Conservation (phyloP, 2,888 invertebrate species). For the Athripsodes cinereus region DNA sequence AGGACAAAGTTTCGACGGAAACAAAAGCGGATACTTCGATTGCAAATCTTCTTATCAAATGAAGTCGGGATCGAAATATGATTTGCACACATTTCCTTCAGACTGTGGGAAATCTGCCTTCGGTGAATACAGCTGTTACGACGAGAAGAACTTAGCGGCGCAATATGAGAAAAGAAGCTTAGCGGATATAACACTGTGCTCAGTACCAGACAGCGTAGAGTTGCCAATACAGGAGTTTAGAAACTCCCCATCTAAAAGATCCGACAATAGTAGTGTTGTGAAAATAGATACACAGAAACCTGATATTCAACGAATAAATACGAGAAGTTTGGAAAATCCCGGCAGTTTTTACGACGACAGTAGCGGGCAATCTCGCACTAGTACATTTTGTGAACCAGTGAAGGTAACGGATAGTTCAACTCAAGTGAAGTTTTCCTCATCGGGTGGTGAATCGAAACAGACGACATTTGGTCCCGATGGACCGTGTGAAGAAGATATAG, state of each 20-base stretch:
- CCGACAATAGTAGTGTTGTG: constrained; percentile 40
- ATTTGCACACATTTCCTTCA: constrained; percentile 45
- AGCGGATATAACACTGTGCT: constrained; percentile 53
- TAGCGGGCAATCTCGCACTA: constrained; percentile 29
- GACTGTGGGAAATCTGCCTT: constrained; percentile 51
- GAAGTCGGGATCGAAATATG: constrained; percentile 40
- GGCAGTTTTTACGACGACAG: constrained; percentile 10
- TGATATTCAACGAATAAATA: constrained; percentile 47
- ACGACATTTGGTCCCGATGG: constrained; percentile 28
- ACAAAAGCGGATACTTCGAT: constrained; percentile 49
- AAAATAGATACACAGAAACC: constrained; percentile 49
- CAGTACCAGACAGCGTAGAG: constrained; percentile 47
- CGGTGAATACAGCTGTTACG: constrained; percentile 63
- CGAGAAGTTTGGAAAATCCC: constrained; percentile 35
- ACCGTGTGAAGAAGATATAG: constrained; percentile 30
- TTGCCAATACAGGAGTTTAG: constrained; percentile 59
- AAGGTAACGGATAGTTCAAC: constrained; percentile 49
- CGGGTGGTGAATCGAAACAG: constrained; percentile 26
- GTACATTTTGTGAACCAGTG: constrained; percentile 43
- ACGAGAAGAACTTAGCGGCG: constrained; percentile 53
- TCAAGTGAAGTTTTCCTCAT: constrained; percentile 47
- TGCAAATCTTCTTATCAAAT: constrained; percentile 53
- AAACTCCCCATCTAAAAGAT: constrained; percentile 45
- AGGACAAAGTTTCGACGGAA: constrained; percentile 43
- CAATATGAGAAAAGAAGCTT: constrained; percentile 50